Evolutionary conservation across 2,888 invertebrate species (phyloP), one percentile per base, ranked within the genome.

Genomic region (Temnothorax unifasciatus): DNA sequence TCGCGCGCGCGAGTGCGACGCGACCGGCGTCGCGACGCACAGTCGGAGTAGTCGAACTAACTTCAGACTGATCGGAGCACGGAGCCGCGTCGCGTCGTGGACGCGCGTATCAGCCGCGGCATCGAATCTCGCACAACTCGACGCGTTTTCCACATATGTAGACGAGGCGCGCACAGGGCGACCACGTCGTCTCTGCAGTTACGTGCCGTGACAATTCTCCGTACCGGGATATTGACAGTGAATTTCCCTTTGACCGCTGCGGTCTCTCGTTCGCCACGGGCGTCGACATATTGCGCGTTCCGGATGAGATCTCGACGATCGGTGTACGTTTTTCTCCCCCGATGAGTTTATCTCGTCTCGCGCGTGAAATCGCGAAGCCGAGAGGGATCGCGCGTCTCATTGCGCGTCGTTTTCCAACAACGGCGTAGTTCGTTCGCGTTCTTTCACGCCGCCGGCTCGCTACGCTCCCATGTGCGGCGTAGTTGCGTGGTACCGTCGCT

Each of bases 21-120:
- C 79, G 18, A 50, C 59, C 79, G 79, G 79, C 79, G 79, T 79
- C 79, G 79, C 79, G 79, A 79, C 79, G 79, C 71, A 59, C 38
- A 59, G 41, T 13, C 66, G 54, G 34, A 34, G 34, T 34, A 34
- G 34, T 34, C 34, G 47, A 3, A 8, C 44, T n/a, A n/a, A 15
- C 29, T 29, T 68, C 66, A 29, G 47, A 50, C 66, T 1, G 66
- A 34, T 18, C 59, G 59, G 21, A 47, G 9, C n/a, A 34, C 59
- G 59, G 21, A 47, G 9, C 13, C 63, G 77, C 41, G 54, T 3
- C 41, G 77, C 66, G 41, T 71, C 57, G 57, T 57, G 13, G 50
- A 47, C 34, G 68, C 3, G 44, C 11, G 52, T 66, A 44, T 18
- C 38, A 3, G 41, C 18, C 41, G 54, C 13, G 52, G 41, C 18